A percentile compares a stretch with the other conserved stretches of the same genome.
These are phyloP conservation scores for Dendrolimus kikuchii DNA, from an alignment of 1,140 invertebrate species.

Conservation along the genomic window DNA sequence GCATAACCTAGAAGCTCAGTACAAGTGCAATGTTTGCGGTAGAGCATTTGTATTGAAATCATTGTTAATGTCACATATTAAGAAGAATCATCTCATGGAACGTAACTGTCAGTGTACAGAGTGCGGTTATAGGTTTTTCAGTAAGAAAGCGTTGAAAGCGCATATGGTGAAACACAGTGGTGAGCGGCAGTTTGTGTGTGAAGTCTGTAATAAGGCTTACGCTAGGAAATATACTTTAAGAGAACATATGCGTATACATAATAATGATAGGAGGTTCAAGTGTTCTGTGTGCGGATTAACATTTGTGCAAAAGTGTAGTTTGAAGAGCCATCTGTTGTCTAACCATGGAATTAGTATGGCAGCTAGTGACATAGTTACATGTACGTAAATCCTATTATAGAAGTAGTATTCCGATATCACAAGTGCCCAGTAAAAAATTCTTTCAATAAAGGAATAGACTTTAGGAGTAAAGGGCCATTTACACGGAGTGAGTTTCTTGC, in stretches of 20 bases:
- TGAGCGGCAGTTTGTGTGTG: constrained; percentile 79
- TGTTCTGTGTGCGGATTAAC: constrained; percentile 57
- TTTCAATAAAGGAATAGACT: no score
- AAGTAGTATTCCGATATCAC: neutral
- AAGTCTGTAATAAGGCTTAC: constrained; percentile 77
- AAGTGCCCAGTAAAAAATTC: no score
- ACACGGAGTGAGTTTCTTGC: no score
- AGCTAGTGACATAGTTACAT: constrained; percentile 36
- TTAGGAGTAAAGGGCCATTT: no score
- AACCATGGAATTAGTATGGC: constrained; percentile 54
- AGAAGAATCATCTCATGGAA: constrained; percentile 57
- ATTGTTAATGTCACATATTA: constrained; percentile 51
- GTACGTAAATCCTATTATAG: neutral
- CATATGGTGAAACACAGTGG: constrained; percentile 76
- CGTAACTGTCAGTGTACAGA: constrained; percentile 59
- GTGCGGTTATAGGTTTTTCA: constrained; percentile 70
- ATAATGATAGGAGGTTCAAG: constrained; percentile 48
- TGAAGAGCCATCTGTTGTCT: constrained; percentile 44
- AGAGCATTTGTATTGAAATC: constrained; percentile 44
- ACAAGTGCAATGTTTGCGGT: constrained; percentile 58
- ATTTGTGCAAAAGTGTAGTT: constrained; percentile 55
- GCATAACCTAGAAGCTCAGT: constrained; percentile 48
- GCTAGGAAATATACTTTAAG: constrained; percentile 71
- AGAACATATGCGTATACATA: constrained; percentile 74
- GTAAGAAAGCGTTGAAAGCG: constrained; percentile 64